phyloP scores from a whole-genome alignment of 2,888 invertebrate species.

The Sicus ferrugineus region DNA sequence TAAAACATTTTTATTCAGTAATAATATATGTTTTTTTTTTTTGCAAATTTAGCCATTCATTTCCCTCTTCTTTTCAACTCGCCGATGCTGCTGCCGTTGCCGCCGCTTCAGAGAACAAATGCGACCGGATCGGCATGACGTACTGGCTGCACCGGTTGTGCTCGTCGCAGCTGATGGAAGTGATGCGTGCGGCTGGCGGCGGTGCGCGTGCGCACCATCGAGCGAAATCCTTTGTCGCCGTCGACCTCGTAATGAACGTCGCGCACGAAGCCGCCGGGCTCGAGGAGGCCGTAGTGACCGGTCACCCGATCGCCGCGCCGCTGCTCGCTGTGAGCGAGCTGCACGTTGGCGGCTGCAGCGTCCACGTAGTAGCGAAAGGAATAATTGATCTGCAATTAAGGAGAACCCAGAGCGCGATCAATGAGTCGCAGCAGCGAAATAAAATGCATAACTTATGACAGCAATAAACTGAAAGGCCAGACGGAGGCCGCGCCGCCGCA shows the following conservation, averaged over 20 bases:
- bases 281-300: slow-evolving; percentile 57
- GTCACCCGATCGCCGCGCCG: slow-evolving; percentile 53
- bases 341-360: slow-evolving; percentile 53
- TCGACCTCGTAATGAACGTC: slow-evolving; percentile 58
- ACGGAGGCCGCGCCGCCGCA: too few species aligned
- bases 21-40: background rate
- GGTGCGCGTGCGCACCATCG: slow-evolving; percentile 55
- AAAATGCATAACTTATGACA: too few species aligned
- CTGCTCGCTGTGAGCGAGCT: slow-evolving; percentile 57
- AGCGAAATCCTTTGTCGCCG: slow-evolving; percentile 53
- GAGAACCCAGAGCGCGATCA: background rate
- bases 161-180: slow-evolving; percentile 45
- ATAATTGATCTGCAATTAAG: slow-evolving; percentile 51
- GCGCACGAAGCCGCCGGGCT: slow-evolving; percentile 57
- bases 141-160: slow-evolving; percentile 50
- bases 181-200: slow-evolving; percentile 56
- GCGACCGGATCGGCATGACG: slow-evolving; percentile 54
- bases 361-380: slow-evolving; percentile 57
- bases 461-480: too few species aligned
- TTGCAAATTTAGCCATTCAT: background rate
- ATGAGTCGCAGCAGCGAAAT: too few species aligned
- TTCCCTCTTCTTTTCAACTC: background rate
- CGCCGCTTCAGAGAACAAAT: slow-evolving; percentile 49
- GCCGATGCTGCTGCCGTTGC: background rate
- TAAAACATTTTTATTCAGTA: background rate